Evolutionary conservation across 1,140 invertebrate species (phyloP), one percentile per base, ranked within the genome.

Genomic region (Polyergus mexicanus): DNA sequence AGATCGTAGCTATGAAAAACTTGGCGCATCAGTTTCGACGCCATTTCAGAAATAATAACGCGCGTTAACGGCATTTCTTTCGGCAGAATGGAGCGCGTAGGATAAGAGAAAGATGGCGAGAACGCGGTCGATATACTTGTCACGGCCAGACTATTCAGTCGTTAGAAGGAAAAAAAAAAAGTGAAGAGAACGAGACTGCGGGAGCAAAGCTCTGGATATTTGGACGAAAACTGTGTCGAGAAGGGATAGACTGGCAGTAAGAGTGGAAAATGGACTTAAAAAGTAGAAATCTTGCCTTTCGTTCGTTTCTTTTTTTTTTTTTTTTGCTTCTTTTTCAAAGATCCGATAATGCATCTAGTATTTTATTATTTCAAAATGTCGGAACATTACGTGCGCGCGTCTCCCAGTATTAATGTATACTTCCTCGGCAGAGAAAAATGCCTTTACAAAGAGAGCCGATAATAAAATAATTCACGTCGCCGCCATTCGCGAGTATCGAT

Each of bases 71-170:
- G 83, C 56, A 38, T 85, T 85, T 86, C 85, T 88, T 86, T 83
- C 41, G 84, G 54, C 25, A 32, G 51, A 32, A 22, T 32, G n/a
- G 38, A 75, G 63, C 54, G 38, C 51, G 84, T 35, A 60, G n/a
- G n/a, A 19, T n/a, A 32, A 69, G 62, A 77, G 62, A 66, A 25
- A 80, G 84, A 58, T 54, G 69, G 41, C 35, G 76, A 8, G 63
- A 51, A n/a, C 66, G 71, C 71, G 87, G 78, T 88, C 87, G 87
- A 88, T 88, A 87, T 84, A 88, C 85, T 88, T 87, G 87, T 88
- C 87, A 87, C 71, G 72, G 72, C 62, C 56, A 74, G 75, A 74
- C 86, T 83, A 66, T 74, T 69, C 58, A 60, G 78, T 83, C 85
- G 78, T 86, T 86, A 83, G 78, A 65, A 47, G 68, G 35, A 44